Percentiles rank a stretch among this genome's conserved stretches.
These are phyloP conservation scores for Dendrocincla fuliginosa DNA, from an alignment of 2,797 vertebrate genomes.

Conservation along the genomic window DNA sequence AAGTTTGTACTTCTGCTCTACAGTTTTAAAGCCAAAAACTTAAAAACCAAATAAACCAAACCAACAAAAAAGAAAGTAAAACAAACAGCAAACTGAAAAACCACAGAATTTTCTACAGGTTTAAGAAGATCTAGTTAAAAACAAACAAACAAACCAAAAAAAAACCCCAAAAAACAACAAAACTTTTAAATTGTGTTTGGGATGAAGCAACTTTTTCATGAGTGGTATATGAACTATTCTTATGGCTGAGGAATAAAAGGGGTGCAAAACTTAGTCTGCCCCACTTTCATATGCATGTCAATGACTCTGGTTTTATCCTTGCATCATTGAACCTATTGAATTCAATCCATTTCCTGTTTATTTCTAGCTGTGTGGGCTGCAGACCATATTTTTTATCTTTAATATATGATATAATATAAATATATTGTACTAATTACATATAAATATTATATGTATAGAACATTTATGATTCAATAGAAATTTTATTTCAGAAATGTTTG, in stretches of 20 bases:
- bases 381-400: neutral
- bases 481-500: neutral
- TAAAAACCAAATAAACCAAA: neutral
- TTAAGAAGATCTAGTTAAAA: neutral
- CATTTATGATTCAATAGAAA: neutral
- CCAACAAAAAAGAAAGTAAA: neutral
- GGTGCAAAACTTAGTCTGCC: neutral
- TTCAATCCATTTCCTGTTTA: neutral
- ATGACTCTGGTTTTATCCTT: neutral
- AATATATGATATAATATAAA: neutral
- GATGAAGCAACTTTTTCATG: neutral
- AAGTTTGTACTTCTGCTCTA: neutral
- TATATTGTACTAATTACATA: neutral
- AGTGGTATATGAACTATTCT: neutral
- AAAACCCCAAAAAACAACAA: too few species aligned
- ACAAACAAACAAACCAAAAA: too few species aligned
- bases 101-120: neutral
- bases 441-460: neutral
- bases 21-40: neutral
- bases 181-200: neutral
- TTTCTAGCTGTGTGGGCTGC: neutral
- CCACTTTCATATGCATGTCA: neutral
- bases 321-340: neutral
- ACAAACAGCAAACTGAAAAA: neutral
- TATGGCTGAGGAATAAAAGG: neutral